Percentiles rank a stretch among this genome's conserved stretches.
Evolutionary conservation across 2,888 invertebrate species (phyloP).

Genomic region (Ennomos fuscantarius): DNA sequence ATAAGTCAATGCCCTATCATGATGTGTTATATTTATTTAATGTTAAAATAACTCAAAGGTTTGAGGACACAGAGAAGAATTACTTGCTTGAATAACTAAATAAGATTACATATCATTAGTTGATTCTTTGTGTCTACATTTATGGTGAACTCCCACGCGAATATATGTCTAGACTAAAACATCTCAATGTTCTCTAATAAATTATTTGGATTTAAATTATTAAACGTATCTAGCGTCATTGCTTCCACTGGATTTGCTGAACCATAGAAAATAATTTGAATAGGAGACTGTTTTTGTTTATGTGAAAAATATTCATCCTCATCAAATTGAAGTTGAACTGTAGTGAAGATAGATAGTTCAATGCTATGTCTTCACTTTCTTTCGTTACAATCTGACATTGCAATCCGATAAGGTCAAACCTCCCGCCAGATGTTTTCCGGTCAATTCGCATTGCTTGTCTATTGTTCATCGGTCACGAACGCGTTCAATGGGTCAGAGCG

Average conservation of each 20-base stretch:
- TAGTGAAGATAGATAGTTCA: no score
- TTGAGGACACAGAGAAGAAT: conserved; percentile 31
- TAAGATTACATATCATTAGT: conserved; percentile 1
- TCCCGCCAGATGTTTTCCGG: conserved; percentile 61
- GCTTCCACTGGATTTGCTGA: no score
- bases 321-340: no score
- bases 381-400: conserved; percentile 53
- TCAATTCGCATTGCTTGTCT: conserved; percentile 52
- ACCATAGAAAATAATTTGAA: no score
- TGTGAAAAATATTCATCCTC: neutral
- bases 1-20: conserved; percentile 43
- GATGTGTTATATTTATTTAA: conserved; percentile 1
- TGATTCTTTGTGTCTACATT: conserved; percentile 5
- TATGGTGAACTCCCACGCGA: conserved; percentile 12
- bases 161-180: conserved; percentile 13
- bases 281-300: no score
- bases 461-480: conserved; percentile 74
- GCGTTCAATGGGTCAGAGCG: conserved; percentile 65
- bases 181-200: conserved; percentile 8
- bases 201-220: neutral
- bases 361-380: conserved; percentile 22
- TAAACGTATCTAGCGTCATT: neutral
- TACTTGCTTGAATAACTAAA: conserved; percentile 16
- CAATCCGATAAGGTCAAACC: conserved; percentile 59
- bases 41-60: conserved; percentile 4